Evolutionary conservation across 2,888 invertebrate species (phyloP), one percentile per base, ranked within the genome.

Genomic region (Hypolimnas misippus): DNA sequence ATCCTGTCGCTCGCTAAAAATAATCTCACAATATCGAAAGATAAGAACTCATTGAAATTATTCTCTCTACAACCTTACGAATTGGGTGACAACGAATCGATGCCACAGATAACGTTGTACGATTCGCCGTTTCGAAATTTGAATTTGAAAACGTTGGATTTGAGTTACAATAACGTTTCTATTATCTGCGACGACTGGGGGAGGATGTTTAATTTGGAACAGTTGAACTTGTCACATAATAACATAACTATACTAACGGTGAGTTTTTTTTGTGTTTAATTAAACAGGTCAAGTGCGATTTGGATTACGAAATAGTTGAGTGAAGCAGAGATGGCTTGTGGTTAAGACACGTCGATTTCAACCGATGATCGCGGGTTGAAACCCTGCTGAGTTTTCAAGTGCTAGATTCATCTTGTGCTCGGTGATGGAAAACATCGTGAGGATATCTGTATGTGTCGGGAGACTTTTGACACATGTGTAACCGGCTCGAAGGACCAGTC

Each of bases 141-240:
- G 0, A 14, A 46, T 3, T 58, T 79, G 19, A 49, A 33, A 7
- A 8, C 46, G 0, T 57, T 79, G 0, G 59, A 72, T 8, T 68
- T 81, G 1, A 62, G 69, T 12, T 35, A 66, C 33, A 82, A 82
- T 56, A 50, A 12, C 2, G 56, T 81, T 7, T 16, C n/a, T 0
- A 1, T 49, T 0, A 55, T 80, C 3, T 62, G 69, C 1, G 52
- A 64, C 38, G 73, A 73, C 66, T 70, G 73, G 69, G 44, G 46
- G 5, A 7, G 25, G 5, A 42, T 50, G n/a, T 69, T 12, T 65
- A 55, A 55, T 14, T 63, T 78, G 3, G 5, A 42, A 0, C 14
- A 16, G 0, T 53, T 81, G 4, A 67, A 75, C 0, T 44, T 81
- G 0, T 65, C 70, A 0, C 21, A 65, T 10, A 83, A 83, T 62